Base-by-base conservation (phyloP, 2,113 vertebrate genomes). In the Burhinus bistriatus region DNA sequence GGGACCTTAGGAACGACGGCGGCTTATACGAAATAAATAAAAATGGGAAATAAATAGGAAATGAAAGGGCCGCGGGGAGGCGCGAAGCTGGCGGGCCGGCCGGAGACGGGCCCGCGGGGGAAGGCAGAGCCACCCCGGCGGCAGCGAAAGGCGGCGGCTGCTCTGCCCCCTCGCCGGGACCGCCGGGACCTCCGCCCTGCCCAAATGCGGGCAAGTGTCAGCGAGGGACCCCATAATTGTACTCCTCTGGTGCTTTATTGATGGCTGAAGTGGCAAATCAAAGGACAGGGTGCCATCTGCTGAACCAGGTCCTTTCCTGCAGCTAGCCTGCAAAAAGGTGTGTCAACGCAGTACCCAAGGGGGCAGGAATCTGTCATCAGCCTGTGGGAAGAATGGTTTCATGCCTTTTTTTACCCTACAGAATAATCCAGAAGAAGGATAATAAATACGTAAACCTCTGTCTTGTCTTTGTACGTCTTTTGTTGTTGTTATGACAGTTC, bases 131-230 rank as follows among this genome's bases (percentile, higher is more conserved):
- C 47, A 23, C 22, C 49, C 22, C 6, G 49, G 20, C 49, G 22
- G 49, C 49, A 49, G 11, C 49, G 49, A 49, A 22, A 23, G 49
- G 49, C 49, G 49, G 49, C 22, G 52, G 27, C 52, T 15, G 44
- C 44, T 40, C 42, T 11, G 26, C 5, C 11, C 5, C 34, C 15
- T 6, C 45, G 26, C 20, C 54, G 3, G 27, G 22, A 2, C 15
- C 2, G 17, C 52, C 0, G n/a, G 21, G 27, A 3, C 21, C 73
- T 2, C 19, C 15, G 5, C 9, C 3, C 5, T 6, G 1, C 1
- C 11, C 72, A 6, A 12, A 25, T 2, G 6, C 6, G 4, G 36
- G 2, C 27, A 34, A 30, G 44, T 11, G 54, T 16, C 27, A 14
- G 45, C 6, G 22, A 3, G 3, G 9, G 32, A 4, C 13, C 21